Evolutionary conservation across 2,113 vertebrate genomes (phyloP), one percentile per base, ranked within the genome.

Genomic region (Gymnorhina tibicen): DNA sequence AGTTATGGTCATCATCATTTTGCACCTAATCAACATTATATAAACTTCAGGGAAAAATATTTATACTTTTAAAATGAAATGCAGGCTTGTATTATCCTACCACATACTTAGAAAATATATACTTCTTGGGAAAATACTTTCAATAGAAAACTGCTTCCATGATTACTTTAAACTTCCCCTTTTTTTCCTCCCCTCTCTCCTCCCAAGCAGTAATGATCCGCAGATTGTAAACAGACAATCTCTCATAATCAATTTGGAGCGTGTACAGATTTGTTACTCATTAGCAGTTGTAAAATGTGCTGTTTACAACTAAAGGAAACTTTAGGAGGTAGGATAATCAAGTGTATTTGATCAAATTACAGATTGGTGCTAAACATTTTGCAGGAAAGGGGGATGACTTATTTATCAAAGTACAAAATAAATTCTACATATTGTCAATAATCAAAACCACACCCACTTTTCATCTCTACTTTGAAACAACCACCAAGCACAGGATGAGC

Each of bases 201-300:
- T 80, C 75, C 30, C 76, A 69, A 66, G 46, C 59, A 84, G 59
- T 74, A 92, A 93, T 23, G 42, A 85, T 74, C 46, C 32, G 52
- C 47, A 86, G 64, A 92, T 16, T 83, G 72, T 42, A 85, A 93
- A 87, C 46, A 85, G 66, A 88, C 56, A 59, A 85, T 82, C 47
- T 72, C 70, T 93, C 82, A 93, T 90, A 92, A 95, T 85, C 79
- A 89, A 18, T 83, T 74, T 86, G 46, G 17, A 87, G 32, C 28
- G 80, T 33, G 50, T 53, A 85, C 82, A 85, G 53, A 94, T 87
- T 89, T 87, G 66, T 73, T 66, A 37, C 35, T 91, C 84, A 85
- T 69, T 77, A 94, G 59, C 79, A 92, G 92, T 58, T 85, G 67
- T 68, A 88, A 82, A 97, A 90, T 74, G 67, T 41, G 62, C 50